Evolutionary conservation across 2,888 invertebrate species (phyloP), one percentile per base, ranked within the genome.

Genomic region (Erebia ligea): DNA sequence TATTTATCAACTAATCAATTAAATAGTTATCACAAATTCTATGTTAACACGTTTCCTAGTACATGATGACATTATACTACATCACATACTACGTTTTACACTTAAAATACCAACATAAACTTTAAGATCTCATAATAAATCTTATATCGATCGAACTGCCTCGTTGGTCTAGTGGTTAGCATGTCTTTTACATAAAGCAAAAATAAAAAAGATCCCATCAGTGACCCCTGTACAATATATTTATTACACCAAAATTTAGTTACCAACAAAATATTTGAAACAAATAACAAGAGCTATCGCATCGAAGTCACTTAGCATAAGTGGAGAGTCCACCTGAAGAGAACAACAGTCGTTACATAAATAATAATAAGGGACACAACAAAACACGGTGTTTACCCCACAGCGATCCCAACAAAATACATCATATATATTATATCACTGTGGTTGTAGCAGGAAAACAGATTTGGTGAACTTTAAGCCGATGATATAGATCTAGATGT

Each of bases 261-360:
- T 21, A 48, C 21, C 5, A 21, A 48, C 21, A 48, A 45, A 62
- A 62, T 45, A 48, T 62, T 19, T 17, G 62, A 48, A 62, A 62
- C 62, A 62, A 62, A 45, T 15, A 56, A 56, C 65, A 66, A 66
- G 45, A 66, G 56, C 56, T 1, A 66, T 56, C 56, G 21, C 48
- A 48, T 56, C 65, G 65, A 45, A 75, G 80, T 83, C 88, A 89
- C 91, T 91, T 90, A 89, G 87, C 89, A 89, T 90, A 87, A 90
- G 89, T 90, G 87, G 85, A 67, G 84, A 84, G 83, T 84, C 83
- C 75, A 90, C 90, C 90, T 90, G 90, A 78, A 85, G 78, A 84
- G 79, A 89, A 90, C 87, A 92, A 92, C 86, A 88, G 88, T 85
- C 91, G 91, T 92, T 87, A 91, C 92, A 92, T 92, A 91, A 92